Evolutionary conservation across 2,797 vertebrate genomes (phyloP).

Genomic region (Crenuchus spilurus): DNA sequence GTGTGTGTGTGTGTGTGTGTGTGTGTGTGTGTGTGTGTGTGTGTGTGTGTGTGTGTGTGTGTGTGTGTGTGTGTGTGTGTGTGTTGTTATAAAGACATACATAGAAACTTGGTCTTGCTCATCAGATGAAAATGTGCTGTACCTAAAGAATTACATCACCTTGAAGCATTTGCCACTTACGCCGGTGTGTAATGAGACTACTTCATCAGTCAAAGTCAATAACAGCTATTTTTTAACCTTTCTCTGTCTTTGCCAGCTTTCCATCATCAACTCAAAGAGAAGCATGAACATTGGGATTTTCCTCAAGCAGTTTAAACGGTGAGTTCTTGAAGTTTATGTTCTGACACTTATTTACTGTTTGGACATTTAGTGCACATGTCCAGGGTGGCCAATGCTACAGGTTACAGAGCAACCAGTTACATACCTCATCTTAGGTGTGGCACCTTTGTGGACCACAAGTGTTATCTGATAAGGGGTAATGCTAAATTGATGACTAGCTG

Average conservation of each 20-base stretch:
- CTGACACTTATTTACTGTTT: background rate
- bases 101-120: too few species aligned
- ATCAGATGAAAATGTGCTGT: background rate
- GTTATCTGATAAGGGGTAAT: background rate
- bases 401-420: background rate
- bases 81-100: too few species aligned
- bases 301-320: conserved; percentile 86
- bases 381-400: background rate
- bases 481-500: background rate
- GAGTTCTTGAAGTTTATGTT: conserved; percentile 17
- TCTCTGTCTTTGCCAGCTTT: conserved; percentile 65
- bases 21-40: too few species aligned
- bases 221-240: conserved; percentile 39
- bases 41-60: too few species aligned
- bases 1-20: background rate
- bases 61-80: too few species aligned
- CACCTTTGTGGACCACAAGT: background rate
- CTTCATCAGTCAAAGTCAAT: background rate
- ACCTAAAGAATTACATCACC: background rate
- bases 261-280: conserved; percentile 82
- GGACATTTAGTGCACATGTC: background rate
- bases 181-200: background rate
- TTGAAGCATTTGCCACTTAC: background rate
- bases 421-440: background rate
- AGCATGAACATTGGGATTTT: conserved; percentile 86